Conservation (phyloP, 2,797 vertebrate species). For the Pipistrellus kuhlii region DNA sequence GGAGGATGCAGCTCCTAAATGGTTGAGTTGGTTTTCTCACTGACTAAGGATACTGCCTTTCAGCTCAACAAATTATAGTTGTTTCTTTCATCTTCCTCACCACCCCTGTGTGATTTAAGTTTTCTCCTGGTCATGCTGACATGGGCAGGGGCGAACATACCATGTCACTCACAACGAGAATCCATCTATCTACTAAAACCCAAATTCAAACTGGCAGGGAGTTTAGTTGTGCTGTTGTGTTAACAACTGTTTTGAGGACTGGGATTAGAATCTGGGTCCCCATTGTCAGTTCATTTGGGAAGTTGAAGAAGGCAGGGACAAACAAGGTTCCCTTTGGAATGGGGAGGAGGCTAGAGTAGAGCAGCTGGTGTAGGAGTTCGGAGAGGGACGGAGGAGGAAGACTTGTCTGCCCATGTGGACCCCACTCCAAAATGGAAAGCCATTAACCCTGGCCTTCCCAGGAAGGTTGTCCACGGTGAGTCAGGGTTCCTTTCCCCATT, state of each 20-base stretch:
- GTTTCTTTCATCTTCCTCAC: accelerated
- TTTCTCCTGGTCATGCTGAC: not conserved
- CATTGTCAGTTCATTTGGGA: not conserved
- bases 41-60: not conserved
- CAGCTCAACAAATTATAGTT: accelerated
- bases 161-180: not conserved
- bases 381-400: not conserved
- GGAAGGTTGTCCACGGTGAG: not conserved
- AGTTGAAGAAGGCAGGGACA: not conserved
- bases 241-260: accelerated
- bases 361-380: not conserved
- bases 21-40: not conserved
- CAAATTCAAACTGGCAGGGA: not conserved
- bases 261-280: not conserved
- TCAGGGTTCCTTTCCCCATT: not conserved
- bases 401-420: accelerated
- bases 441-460: not conserved
- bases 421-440: not conserved
- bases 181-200: not conserved
- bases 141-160: accelerated
- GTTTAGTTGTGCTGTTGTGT: not conserved
- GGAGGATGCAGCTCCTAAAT: not conserved
- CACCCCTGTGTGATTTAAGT: accelerated
- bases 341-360: not conserved
- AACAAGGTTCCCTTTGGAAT: not conserved